These are phyloP conservation scores for Lumbricus terrestris DNA, from an alignment of 2,888 invertebrate species.

Conservation along the genomic window DNA sequence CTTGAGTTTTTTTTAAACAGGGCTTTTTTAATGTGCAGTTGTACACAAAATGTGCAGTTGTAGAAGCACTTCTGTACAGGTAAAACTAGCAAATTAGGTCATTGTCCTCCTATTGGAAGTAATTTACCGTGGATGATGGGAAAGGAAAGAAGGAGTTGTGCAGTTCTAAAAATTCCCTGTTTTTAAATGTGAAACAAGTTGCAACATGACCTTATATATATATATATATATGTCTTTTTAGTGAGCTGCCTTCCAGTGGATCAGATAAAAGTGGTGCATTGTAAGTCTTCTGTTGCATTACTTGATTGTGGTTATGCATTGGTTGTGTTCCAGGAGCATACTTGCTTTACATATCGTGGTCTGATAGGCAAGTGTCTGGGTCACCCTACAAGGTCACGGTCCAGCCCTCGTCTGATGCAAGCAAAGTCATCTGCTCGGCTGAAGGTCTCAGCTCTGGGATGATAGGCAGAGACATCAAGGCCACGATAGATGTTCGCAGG, in stretches of 20 bases:
- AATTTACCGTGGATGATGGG: no score
- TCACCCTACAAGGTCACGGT: constrained; percentile 71
- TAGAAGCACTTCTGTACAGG: no score
- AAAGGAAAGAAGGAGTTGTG: no score
- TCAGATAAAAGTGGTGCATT: not conserved
- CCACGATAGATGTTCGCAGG: constrained; percentile 92
- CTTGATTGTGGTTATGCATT: not conserved
- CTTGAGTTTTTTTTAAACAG: no score
- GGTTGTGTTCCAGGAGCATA: constrained; percentile 63
- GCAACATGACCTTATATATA: not conserved
- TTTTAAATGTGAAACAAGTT: not conserved
- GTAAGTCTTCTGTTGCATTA: not conserved
- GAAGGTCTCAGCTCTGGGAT: constrained; percentile 84
- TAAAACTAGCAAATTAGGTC: no score
- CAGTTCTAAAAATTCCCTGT: no score
- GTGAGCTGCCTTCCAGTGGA: not conserved
- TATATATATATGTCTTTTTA: no score
- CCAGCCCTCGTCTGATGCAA: constrained; percentile 47
- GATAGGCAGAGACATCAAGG: constrained; percentile 91
- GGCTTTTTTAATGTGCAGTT: no score
- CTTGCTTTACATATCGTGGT: constrained; percentile 87
- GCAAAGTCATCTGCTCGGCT: constrained; percentile 75
- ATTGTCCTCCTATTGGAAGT: no score
- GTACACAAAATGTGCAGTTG: no score
- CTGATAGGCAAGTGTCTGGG: constrained; percentile 73